Base-by-base conservation (phyloP, 2,888 invertebrate genomes). In the Cyclophora punctaria region DNA sequence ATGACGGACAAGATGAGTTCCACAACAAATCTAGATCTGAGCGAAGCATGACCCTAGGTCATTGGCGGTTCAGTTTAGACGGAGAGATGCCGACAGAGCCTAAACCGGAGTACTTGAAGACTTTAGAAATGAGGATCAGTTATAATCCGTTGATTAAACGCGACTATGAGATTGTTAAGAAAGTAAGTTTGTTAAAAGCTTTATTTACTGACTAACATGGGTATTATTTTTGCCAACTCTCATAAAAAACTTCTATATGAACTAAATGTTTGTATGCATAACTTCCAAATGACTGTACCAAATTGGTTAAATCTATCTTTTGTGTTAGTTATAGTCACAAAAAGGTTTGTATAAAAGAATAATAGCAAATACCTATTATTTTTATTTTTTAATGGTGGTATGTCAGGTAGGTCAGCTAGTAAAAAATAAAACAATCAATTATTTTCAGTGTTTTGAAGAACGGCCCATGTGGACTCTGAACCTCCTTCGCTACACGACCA, bases 381-480 rank as follows among this genome's bases (percentile, higher is more conserved):
- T 1, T 20, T 20, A 20, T 20, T 20, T 20, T 20, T 20, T 20
- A 20, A 20, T 20, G 20, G 20, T 2, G 20, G 20, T 20, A 20
- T 20, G 20, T n/a, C n/a, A 20, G 2, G 20, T 20, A 20, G 2
- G 20, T 20, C 20, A 20, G 20, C 20, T 20, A 20, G 20, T 20
- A 20, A 20, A 20, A 2, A 20, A 20, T 20, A 20, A 20, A 20
- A 20, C 20, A 1, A 20, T 20, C 20, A 20, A 20, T 48, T 40
- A 49, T 57, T 80, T 82, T 49, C 66, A 95, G 92, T 72, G 94
- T 5, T 98, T 98, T 78, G 92, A 95, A 48, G 92, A 95, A 49
- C 90, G 96, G 48, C 98, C 98, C 0, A 91, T 99, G 59, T 98
- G 98, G 97, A 95, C 96, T 0, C 92, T 93, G 64, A 92, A 93